A percentile compares a stretch with the other conserved stretches of the same genome.
Conservation (phyloP, 2,113 vertebrate species). For the Salvelinus alpinus region DNA sequence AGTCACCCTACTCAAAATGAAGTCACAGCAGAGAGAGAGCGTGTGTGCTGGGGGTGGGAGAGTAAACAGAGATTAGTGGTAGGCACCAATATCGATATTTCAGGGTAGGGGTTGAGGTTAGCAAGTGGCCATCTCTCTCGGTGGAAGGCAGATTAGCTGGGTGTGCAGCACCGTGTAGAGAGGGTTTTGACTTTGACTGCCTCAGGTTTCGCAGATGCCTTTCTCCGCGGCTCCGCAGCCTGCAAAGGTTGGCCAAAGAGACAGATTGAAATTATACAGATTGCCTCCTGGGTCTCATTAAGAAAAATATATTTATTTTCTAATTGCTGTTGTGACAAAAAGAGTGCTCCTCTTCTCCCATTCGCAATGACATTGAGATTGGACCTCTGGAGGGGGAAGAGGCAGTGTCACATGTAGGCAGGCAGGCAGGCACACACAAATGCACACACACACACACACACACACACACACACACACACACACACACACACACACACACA, state of each 20-base stretch:
- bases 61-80: too few species aligned
- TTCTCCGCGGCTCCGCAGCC: slow-evolving; percentile 8
- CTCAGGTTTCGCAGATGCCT: slow-evolving; percentile 23
- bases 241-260: slow-evolving; percentile 36
- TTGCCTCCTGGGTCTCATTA: slow-evolving; percentile 51
- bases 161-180: neutral
- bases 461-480: neutral
- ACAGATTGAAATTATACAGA: slow-evolving; percentile 56
- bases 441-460: neutral
- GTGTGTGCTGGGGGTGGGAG: slow-evolving; percentile 1
- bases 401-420: slow-evolving; percentile 9
- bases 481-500: neutral
- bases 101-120: too few species aligned
- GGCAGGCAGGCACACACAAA: neutral
- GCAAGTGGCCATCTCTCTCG: neutral
- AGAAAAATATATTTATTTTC: slow-evolving; percentile 60
- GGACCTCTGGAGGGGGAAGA: slow-evolving; percentile 31
- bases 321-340: slow-evolving; percentile 60
- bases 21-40: neutral
- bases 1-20: too few species aligned
- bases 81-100: too few species aligned
- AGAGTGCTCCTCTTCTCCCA: slow-evolving; percentile 40
- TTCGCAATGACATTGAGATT: slow-evolving; percentile 52
- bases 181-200: slow-evolving; percentile 33
- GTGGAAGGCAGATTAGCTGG: neutral